Conservation (phyloP, 2,888 invertebrate species). For the Mesorhabditis belari region DNA sequence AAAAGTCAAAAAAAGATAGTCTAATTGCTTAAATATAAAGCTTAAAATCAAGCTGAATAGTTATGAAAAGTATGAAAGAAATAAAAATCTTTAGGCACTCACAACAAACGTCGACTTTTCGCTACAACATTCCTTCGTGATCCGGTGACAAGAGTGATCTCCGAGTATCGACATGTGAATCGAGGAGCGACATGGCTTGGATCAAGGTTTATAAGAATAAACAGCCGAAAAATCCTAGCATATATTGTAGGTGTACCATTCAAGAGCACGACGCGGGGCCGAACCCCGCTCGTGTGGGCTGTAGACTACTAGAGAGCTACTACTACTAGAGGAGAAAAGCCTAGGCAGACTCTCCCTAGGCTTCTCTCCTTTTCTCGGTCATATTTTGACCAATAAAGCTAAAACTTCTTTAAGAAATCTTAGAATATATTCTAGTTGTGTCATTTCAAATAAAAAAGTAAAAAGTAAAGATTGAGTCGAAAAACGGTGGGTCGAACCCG, state of each 20-base stretch:
- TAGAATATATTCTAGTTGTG: too few species aligned
- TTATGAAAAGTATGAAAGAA: slow-evolving; percentile 58
- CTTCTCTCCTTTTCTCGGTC: not conserved
- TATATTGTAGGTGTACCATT: too few species aligned
- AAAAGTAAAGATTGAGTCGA: slow-evolving; percentile 11
- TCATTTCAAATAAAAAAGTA: too few species aligned
- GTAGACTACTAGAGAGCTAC: too few species aligned
- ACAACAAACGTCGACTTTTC: slow-evolving; percentile 67
- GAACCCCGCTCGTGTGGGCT: too few species aligned
- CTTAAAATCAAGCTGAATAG: slow-evolving; percentile 2
- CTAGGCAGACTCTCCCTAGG: too few species aligned
- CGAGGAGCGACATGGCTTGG: slow-evolving; percentile 59
- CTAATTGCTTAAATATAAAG: not conserved
- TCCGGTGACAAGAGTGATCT: slow-evolving; percentile 84
- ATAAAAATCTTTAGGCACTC: slow-evolving; percentile 52
- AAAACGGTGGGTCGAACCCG: too few species aligned
- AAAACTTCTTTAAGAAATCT: too few species aligned
- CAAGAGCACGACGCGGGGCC: too few species aligned
- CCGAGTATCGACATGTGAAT: slow-evolving; percentile 92
- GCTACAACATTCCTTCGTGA: slow-evolving; percentile 90
- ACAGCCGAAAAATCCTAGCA: not conserved
- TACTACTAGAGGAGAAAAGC: too few species aligned
- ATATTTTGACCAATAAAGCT: too few species aligned
- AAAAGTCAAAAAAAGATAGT: not conserved
- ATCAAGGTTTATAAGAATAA: too few species aligned